Evolutionary conservation across 1,140 invertebrate genomes (phyloP).

Genomic region (Vanessa tameamea): DNA sequence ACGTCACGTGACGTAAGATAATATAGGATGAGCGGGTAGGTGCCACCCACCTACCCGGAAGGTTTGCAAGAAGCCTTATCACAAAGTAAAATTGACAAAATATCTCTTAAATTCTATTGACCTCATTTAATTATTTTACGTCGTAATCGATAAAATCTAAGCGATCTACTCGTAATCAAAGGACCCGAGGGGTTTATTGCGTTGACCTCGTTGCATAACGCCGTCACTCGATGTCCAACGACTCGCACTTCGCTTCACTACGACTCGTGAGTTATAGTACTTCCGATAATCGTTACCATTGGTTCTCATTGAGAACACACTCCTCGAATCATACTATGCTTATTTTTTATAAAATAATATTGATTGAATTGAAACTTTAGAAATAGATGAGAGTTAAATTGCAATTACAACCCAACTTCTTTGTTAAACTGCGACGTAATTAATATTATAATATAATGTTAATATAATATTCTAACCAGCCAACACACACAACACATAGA

Average conservation of each 20-base stretch:
- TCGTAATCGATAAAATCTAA: conserved; percentile 4
- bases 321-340: too few species aligned
- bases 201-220: conserved; percentile 8
- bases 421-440: too few species aligned
- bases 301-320: background rate
- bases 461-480: too few species aligned
- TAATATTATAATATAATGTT: too few species aligned
- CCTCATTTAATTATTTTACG: background rate
- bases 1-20: too few species aligned
- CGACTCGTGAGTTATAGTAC: background rate
- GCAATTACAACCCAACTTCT: too few species aligned
- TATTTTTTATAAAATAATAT: too few species aligned
- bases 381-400: too few species aligned
- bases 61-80: background rate
- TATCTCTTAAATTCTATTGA: background rate
- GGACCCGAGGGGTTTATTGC: background rate
- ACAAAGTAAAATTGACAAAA: too few species aligned
- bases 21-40: too few species aligned
- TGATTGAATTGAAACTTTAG: too few species aligned
- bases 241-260: background rate
- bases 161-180: background rate
- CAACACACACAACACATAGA: too few species aligned
- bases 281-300: background rate
- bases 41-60: background rate
- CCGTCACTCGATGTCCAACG: conserved; percentile 2